Evolutionary conservation across 2,113 vertebrate genomes (phyloP).

Genomic region (Odocoileus virginianus): DNA sequence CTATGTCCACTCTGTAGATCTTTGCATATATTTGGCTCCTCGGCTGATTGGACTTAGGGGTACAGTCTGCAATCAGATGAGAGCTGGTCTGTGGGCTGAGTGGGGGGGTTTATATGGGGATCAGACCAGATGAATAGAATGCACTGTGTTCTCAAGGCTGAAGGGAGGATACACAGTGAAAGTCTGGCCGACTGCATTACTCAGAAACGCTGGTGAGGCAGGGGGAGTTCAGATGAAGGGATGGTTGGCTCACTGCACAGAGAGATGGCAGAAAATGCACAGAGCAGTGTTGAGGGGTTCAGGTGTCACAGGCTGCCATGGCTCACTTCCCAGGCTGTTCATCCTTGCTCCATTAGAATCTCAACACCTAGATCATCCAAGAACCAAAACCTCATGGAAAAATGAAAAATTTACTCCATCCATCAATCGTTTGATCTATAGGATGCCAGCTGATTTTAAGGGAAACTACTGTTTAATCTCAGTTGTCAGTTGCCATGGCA

Average conservation of each 20-base stretch:
- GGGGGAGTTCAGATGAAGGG: background rate
- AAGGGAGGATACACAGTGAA: background rate
- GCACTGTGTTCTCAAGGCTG: background rate
- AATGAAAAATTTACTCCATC: slow-evolving; percentile 36
- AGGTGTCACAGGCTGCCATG: background rate
- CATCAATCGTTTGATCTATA: slow-evolving; percentile 10
- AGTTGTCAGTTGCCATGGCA: slow-evolving; percentile 27
- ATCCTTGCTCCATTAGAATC: background rate
- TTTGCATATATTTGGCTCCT: background rate
- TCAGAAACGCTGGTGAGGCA: background rate
- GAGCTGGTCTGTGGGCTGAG: background rate
- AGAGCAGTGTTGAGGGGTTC: background rate
- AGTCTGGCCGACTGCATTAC: background rate
- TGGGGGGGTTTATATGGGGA: background rate
- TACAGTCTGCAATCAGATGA: background rate
- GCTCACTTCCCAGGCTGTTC: background rate
- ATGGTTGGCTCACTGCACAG: background rate
- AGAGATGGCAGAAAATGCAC: background rate
- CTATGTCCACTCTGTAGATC: background rate
- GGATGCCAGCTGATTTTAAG: slow-evolving; percentile 33
- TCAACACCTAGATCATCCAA: slow-evolving; percentile 23
- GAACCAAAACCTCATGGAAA: slow-evolving; percentile 34
- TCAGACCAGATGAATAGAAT: background rate
- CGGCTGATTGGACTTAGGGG: background rate
- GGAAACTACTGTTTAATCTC: slow-evolving; percentile 54